phyloP scores from a whole-genome alignment of 2,797 vertebrate genomes.

The Yasuhikotakia modesta region DNA sequence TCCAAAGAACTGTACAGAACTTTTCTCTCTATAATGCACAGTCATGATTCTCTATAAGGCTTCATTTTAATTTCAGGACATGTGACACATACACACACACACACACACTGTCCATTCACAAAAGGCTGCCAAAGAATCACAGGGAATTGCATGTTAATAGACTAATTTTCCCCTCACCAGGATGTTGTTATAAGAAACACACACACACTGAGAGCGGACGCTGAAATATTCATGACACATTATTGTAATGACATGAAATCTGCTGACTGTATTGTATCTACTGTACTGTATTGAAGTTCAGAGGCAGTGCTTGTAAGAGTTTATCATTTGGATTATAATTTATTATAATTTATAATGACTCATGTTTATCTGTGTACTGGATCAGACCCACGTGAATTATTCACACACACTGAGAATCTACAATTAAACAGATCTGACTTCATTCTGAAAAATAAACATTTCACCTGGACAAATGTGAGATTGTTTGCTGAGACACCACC shows the following conservation, averaged over 20 bases:
- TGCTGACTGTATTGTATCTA: conserved; percentile 31
- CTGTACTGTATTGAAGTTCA: conserved; percentile 9
- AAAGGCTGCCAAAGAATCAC: not conserved
- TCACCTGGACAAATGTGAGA: too few species aligned
- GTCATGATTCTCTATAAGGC: too few species aligned
- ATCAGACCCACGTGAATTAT: not conserved
- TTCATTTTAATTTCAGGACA: too few species aligned
- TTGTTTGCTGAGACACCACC: too few species aligned
- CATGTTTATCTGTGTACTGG: conserved; percentile 2
- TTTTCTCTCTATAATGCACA: too few species aligned
- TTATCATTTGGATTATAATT: not conserved
- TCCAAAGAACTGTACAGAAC: too few species aligned
- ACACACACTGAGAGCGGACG: not conserved
- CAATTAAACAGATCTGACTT: not conserved
- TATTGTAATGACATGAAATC: conserved; percentile 14
- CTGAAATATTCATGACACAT: conserved; percentile 17
- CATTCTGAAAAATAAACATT: too few species aligned
- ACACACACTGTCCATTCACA: not conserved
- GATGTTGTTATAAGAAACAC: not conserved
- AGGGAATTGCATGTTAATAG: not conserved
- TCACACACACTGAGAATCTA: not conserved
- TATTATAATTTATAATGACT: not conserved
- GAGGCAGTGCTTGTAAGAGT: conserved; percentile 17
- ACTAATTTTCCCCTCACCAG: not conserved
- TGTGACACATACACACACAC: not conserved